Percentiles rank a stretch among this genome's conserved stretches.
Evolutionary conservation across 2,113 vertebrate genomes (phyloP).

Genomic region (Rhipidura dahli): DNA sequence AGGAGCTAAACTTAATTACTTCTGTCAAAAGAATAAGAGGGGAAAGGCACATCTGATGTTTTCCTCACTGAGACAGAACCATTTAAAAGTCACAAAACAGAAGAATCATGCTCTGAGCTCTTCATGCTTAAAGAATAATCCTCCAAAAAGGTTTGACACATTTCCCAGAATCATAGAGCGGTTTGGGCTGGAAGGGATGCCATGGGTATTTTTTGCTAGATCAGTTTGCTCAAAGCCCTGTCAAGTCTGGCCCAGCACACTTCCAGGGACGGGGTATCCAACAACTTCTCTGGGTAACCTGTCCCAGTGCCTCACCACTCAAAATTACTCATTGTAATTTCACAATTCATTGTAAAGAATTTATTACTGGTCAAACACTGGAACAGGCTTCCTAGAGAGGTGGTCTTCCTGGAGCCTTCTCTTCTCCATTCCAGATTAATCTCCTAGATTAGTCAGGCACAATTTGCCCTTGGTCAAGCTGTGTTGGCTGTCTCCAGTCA

Average conservation of each 20-base stretch:
- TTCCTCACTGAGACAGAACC: background rate
- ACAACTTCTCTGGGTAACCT: background rate
- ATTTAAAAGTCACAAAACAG: background rate
- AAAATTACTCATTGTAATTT: background rate
- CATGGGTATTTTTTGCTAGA: background rate
- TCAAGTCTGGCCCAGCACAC: background rate
- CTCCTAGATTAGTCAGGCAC: background rate
- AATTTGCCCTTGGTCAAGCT: background rate
- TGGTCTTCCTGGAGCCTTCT: background rate
- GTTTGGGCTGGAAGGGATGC: background rate
- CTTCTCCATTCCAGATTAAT: background rate
- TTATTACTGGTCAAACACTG: background rate
- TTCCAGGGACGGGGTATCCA: background rate
- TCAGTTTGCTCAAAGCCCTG: background rate
- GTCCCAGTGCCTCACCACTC: background rate
- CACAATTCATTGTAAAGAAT: background rate
- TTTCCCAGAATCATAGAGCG: background rate
- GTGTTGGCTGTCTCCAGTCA: background rate
- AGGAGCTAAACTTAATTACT: background rate
- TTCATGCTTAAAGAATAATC: background rate
- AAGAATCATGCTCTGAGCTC: background rate
- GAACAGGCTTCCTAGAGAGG: background rate
- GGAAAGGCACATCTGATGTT: background rate
- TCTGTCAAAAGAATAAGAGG: background rate
- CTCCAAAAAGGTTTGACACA: background rate